Evolutionary conservation across 1,140 invertebrate genomes (phyloP), one percentile per base, ranked within the genome.

Genomic region (Lasaia peninsularis): DNA sequence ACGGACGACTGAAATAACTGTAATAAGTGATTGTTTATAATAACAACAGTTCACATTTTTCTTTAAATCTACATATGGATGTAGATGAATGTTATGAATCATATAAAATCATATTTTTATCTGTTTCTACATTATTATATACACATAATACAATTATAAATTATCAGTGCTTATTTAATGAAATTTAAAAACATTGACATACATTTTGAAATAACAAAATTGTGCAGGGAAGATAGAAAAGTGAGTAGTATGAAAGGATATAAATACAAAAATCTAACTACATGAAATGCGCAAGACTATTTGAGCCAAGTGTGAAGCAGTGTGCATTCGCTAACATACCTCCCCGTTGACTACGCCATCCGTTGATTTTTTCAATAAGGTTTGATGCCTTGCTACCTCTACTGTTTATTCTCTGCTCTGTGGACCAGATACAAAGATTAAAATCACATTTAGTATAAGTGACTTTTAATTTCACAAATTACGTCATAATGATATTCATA

Each of bases 341-440:
- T 88, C 85, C 83, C 50, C 85, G 81, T 60, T 86, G 83, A 64
- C 83, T 86, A 18, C 85, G 81, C 83, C 85, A 88, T 5, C 85
- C 85, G 69, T 86, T 85, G 73, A 83, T 71, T 73, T 82, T 86
- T 52, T 80, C 75, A 60, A 86, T 64, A 55, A 85, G 66, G 51
- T 73, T 73, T 31, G 83, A 74, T 33, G 80, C 60, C 71, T 88
- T 85, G 81, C 73, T 84, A 78, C 81, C 83, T 70, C 83, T 85
- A 85, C 62, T 84, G 77, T 81, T 80, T 82, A 88, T 82, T 86
- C 83, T 85, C 71, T 88, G 83, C 80, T 88, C 85, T 88, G 85
- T 86, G 85, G 58, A 86, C 78, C 55, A 85, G 75, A 85, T 62
- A 48, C 20, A 48, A 18, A 11, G 8, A 44, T 18, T 28, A 28